phyloP scores from a whole-genome alignment of 2,797 vertebrate genomes.

The Squalus acanthias region DNA sequence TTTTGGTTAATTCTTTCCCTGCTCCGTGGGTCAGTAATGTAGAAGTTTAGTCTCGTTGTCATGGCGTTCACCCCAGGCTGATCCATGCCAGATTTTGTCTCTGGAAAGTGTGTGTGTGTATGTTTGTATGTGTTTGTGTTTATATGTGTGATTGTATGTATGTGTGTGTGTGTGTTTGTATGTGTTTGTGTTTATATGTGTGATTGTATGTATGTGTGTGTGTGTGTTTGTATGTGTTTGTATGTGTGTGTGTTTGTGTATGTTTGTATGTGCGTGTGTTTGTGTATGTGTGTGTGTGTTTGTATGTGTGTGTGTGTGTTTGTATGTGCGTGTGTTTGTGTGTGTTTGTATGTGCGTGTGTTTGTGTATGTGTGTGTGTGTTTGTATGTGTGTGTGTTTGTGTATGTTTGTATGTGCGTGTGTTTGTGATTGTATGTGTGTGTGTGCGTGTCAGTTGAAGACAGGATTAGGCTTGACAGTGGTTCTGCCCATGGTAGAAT shows the following conservation, averaged over 20 bases:
- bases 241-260: not conserved
- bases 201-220: not conserved
- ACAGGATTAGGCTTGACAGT: not conserved
- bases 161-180: not conserved
- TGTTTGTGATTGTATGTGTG: not conserved
- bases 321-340: not conserved
- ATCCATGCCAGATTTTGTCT: not conserved
- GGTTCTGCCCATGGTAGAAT: not conserved
- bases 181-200: too few relatives aligned
- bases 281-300: not conserved
- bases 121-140: too few relatives aligned
- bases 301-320: not conserved
- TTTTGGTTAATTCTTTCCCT: conserved; percentile 20
- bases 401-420: not conserved
- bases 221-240: not conserved
- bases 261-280: not conserved
- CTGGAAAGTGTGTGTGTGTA: not conserved
- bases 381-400: not conserved
- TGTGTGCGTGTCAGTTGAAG: not conserved
- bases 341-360: not conserved
- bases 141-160: too few relatives aligned
- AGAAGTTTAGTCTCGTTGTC: conserved; percentile 33
- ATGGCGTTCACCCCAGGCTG: not conserved
- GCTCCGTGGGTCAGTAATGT: not conserved
- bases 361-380: not conserved